Evolutionary conservation across 1,140 invertebrate species (phyloP).

Genomic region (Drosophila sturtevanti): DNA sequence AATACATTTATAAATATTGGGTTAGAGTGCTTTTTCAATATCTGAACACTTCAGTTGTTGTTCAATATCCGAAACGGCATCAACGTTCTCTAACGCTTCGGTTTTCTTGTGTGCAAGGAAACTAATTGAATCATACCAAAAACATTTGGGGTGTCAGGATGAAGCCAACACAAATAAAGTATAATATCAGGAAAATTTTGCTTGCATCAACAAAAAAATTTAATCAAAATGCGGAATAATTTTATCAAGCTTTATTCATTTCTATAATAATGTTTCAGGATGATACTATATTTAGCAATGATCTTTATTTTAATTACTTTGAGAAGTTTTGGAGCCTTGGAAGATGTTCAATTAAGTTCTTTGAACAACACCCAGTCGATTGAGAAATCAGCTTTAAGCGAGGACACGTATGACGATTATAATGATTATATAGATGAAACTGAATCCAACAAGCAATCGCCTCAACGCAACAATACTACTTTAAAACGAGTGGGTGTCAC

Average conservation of each 20-base stretch:
- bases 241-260: background rate
- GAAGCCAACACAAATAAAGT: background rate
- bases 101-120: background rate
- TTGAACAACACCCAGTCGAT: slow-evolving; percentile 7
- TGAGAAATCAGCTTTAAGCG: slow-evolving; percentile 12
- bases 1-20: slow-evolving; percentile 13
- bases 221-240: background rate
- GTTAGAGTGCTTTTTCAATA: slow-evolving; percentile 6
- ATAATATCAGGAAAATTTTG: background rate
- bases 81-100: background rate
- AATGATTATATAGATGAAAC: slow-evolving; percentile 36
- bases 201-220: background rate
- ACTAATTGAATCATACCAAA: background rate
- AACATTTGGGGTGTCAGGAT: background rate
- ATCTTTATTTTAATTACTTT: slow-evolving; percentile 4
- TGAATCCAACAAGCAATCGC: slow-evolving; percentile 33
- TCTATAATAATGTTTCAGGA: background rate
- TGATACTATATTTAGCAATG: background rate
- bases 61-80: slow-evolving; percentile 1
- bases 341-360: background rate
- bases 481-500: slow-evolving; percentile 51
- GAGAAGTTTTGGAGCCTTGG: slow-evolving; percentile 4
- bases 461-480: slow-evolving; percentile 32
- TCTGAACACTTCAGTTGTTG: slow-evolving; percentile 23
- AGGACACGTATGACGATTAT: slow-evolving; percentile 55